Percentiles rank a stretch among this genome's conserved stretches.
These are phyloP conservation scores for Archivesica marissinica DNA, from an alignment of 1,140 invertebrate genomes.

Conservation along the genomic window DNA sequence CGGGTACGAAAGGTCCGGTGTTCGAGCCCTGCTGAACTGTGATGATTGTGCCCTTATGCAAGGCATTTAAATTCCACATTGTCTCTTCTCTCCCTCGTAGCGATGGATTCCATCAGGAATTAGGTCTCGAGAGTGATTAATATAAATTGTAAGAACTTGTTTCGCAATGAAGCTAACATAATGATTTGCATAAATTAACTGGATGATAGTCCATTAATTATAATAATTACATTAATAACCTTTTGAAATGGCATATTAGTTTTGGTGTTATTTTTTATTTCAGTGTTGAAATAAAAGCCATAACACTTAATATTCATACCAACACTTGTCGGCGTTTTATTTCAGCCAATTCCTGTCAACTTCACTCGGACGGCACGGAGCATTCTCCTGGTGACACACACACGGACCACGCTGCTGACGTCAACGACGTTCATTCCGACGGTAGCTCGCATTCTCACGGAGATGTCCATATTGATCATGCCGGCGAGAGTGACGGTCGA, in stretches of 20 bases:
- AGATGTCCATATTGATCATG: neutral
- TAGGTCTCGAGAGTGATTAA: no score
- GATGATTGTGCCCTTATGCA: no score
- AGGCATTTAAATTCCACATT: no score
- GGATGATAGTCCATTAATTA: neutral
- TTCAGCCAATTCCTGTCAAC: neutral
- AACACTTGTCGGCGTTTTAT: neutral
- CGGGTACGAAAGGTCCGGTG: no score
- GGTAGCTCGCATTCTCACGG: neutral
- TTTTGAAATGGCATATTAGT: neutral
- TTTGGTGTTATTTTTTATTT: neutral
- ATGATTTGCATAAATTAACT: neutral
- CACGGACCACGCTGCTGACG: neutral
- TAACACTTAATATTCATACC: neutral
- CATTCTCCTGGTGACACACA: neutral
- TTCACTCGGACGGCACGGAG: conserved; percentile 1
- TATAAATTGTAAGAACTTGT: no score
- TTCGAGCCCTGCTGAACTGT: no score
- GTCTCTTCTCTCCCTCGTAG: no score
- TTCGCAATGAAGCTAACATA: no score
- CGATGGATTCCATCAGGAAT: no score
- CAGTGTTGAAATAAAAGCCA: neutral
- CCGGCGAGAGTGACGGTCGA: no score
- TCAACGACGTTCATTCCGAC: neutral
- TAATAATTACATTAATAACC: neutral